Evolutionary conservation across 2,797 vertebrate species (phyloP), one percentile per base, ranked within the genome.

Genomic region (Corythornis leucogaster): DNA sequence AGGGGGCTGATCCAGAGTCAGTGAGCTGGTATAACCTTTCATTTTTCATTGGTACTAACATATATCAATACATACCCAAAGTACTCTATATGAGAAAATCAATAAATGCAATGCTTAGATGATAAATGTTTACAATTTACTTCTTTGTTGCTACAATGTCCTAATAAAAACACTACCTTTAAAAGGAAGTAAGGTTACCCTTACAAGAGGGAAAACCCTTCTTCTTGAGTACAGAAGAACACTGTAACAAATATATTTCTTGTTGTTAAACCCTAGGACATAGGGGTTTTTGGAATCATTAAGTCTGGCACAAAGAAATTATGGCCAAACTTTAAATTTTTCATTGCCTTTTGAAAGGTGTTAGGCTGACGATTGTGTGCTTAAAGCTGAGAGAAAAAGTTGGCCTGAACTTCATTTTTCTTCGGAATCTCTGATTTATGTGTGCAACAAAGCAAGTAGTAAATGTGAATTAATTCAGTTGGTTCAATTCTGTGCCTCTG

Each of bases 121-220:
- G 95, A 97, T 95, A 92, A 97, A 97, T 93, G 95, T 94, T 97
- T 96, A 96, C 86, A 94, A 96, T 97, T 95, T 97, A 70, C 22
- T 93, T 46, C 85, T 94, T 92, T 90, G 66, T 78, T 93, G 67
- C 58, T 95, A 75, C 57, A 64, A 42, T 79, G 55, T 92, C 86
- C 62, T 95, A 89, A 96, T 94, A 95, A 97, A 96, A 97, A 89
- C 31, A 68, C 54, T 63, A 85, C 22, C 69, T 94, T 81, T 89
- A 92, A 96, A 92, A 95, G 89, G 92, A 96, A 95, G 40, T 87
- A 76, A 89, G 51, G 24, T 79, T 96, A 71, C 31, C 42, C 42
- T 87, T 84, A 55, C 5, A 26, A 55, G 92, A 89, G 9, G 61
- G 46, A 91, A 93, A 89, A n/a, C 28, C 7, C 59, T 68, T 89